Evolutionary conservation across 2,888 invertebrate genomes (phyloP).

Genomic region (Aphodius sticticus): DNA sequence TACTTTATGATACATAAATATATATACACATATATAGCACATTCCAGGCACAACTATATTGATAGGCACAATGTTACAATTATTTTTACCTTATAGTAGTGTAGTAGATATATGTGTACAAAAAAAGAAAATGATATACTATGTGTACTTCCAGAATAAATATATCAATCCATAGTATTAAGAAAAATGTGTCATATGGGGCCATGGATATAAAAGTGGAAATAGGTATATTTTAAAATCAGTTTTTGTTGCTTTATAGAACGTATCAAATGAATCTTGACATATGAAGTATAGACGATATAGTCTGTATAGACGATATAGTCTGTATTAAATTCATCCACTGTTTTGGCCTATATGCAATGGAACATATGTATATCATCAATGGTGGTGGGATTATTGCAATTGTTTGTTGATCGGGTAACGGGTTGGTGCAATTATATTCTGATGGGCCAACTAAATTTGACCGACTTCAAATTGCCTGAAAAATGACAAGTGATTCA

Average conservation of each 20-base stretch:
- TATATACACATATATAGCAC: background rate
- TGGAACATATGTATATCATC: no score
- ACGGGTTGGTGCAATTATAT: no score
- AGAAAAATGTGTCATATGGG: constrained; percentile 14
- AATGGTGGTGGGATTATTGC: no score
- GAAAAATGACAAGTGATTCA: no score
- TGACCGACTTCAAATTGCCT: no score
- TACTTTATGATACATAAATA: background rate
- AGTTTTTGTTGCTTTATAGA: background rate
- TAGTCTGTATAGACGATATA: background rate
- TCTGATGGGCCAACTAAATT: no score
- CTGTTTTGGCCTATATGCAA: background rate
- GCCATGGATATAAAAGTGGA: constrained; percentile 11
- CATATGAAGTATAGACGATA: background rate
- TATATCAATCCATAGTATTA: constrained; percentile 7
- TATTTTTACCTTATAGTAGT: background rate
- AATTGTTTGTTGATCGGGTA: no score
- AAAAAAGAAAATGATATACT: background rate
- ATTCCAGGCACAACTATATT: background rate
- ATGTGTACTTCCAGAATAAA: background rate
- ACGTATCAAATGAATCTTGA: background rate
- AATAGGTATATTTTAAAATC: background rate
- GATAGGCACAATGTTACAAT: background rate
- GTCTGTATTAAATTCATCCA: background rate
- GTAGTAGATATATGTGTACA: background rate